phyloP scores from a whole-genome alignment of 2,888 invertebrate species.

The Drosophila prolongata region DNA sequence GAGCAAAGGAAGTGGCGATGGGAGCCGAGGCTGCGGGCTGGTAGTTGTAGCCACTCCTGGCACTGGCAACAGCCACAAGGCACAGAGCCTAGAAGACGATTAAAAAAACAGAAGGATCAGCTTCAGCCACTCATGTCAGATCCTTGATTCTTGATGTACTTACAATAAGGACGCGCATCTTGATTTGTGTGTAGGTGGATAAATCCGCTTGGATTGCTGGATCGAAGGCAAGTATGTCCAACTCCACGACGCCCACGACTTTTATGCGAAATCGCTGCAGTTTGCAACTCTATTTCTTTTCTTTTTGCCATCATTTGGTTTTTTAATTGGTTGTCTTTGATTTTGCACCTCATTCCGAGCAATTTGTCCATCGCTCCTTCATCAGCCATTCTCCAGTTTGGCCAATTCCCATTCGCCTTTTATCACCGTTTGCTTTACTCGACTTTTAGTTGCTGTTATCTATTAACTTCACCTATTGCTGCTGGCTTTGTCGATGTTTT shows the following conservation, averaged over 20 bases:
- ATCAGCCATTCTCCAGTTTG: conserved; percentile 23
- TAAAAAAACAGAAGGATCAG: background rate
- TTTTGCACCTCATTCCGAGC: conserved; percentile 55
- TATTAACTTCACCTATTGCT: conserved; percentile 1
- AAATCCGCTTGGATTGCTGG: conserved; percentile 51
- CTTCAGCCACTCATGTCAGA: background rate
- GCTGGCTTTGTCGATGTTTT: background rate
- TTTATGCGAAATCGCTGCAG: conserved; percentile 56
- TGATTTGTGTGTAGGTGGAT: conserved; percentile 45
- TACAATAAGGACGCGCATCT: conserved; percentile 74
- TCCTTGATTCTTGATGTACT: conserved; percentile 38
- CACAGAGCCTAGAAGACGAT: conserved; percentile 51
- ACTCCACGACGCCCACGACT: conserved; percentile 57
- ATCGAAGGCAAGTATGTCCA: conserved; percentile 54
- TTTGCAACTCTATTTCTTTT: conserved; percentile 37
- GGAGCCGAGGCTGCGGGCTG: conserved; percentile 60
- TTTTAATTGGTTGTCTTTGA: conserved; percentile 43
- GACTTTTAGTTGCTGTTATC: conserved; percentile 21
- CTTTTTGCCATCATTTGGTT: conserved; percentile 35
- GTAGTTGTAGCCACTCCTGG: conserved; percentile 71
- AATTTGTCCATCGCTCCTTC: conserved; percentile 33
- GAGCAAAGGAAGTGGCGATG: conserved; percentile 42
- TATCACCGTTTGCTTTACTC: conserved; percentile 13
- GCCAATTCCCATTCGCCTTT: conserved; percentile 39
- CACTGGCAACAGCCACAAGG: conserved; percentile 63